These are phyloP conservation scores for Etheostoma perlongum DNA, from an alignment of 2,797 vertebrate species.

Conservation along the genomic window DNA sequence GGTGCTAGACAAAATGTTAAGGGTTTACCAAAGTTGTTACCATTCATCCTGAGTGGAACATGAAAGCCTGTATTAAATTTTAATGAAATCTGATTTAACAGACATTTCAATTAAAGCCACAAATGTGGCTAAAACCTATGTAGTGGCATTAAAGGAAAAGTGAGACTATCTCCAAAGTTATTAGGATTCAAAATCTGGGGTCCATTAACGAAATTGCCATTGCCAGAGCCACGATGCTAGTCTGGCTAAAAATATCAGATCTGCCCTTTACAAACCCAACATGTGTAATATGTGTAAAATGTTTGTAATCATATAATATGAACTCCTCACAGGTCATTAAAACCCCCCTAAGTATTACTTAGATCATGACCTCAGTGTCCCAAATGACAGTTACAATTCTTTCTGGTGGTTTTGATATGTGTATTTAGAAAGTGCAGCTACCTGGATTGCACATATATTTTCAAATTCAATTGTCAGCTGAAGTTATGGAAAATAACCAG, in stretches of 20 bases:
- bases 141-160: not conserved
- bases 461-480: constrained; percentile 21
- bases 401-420: not conserved
- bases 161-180: not conserved
- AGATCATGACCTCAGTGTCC: not conserved
- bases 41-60: not conserved
- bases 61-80: not conserved
- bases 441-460: constrained; percentile 12
- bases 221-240: not conserved
- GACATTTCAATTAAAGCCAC: not conserved
- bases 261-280: not conserved
- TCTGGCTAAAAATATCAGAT: not conserved
- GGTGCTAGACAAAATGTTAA: not conserved
- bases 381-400: not conserved
- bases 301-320: not conserved
- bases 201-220: not conserved
- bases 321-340: not conserved
- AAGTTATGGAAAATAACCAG: constrained; percentile 6
- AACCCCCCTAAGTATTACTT: not conserved
- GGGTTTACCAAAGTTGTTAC: too few relatives aligned
- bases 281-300: not conserved
- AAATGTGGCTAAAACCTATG: not conserved
- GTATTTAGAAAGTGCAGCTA: constrained; percentile 6
- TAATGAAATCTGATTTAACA: not conserved
- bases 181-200: not conserved